Evolutionary conservation across 2,113 vertebrate genomes (phyloP).

Genomic region (Cynocephalus volans): DNA sequence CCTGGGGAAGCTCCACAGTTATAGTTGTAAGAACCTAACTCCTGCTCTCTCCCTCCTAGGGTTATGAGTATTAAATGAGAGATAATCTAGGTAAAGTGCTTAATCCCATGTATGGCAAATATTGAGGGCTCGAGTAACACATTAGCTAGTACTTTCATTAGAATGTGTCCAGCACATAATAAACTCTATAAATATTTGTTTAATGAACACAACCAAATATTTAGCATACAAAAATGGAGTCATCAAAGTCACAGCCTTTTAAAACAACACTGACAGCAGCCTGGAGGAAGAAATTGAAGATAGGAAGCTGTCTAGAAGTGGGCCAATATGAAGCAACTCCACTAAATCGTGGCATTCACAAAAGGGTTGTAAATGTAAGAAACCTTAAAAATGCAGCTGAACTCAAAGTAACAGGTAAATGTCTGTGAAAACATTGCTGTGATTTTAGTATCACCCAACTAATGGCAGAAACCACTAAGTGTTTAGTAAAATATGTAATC

Average conservation of each 20-base stretch:
- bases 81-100: background rate
- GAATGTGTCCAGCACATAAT: background rate
- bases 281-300: background rate
- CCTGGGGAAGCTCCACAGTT: background rate
- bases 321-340: background rate
- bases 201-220: background rate
- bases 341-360: background rate
- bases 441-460: background rate
- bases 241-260: background rate
- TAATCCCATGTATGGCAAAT: too few species aligned
- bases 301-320: background rate
- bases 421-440: background rate
- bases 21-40: background rate
- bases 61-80: background rate
- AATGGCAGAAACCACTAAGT: background rate
- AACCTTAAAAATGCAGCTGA: background rate
- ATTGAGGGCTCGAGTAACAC: background rate
- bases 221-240: slow-evolving; percentile 1
- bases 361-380: background rate
- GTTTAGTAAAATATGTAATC: background rate
- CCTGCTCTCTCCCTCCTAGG: background rate
- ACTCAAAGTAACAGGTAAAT: background rate
- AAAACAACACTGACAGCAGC: background rate
- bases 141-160: background rate
- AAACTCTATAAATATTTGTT: background rate